Conservation (phyloP, 2,797 vertebrate genomes). For the Lemur catta region DNA sequence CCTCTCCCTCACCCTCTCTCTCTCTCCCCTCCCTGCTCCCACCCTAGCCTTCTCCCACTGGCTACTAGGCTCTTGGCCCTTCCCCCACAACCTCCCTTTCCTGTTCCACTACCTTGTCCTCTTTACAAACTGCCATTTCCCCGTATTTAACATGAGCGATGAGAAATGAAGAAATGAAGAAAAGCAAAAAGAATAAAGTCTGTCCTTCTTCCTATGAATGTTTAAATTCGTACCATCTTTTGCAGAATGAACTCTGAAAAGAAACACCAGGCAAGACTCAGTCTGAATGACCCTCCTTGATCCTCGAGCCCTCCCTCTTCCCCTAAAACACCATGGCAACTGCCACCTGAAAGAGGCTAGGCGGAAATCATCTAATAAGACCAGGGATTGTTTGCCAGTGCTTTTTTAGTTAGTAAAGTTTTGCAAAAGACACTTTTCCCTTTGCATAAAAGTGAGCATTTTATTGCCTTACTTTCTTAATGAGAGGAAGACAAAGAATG, state of each 20-base stretch:
- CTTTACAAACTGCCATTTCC: not conserved
- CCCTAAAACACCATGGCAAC: constrained; percentile 67
- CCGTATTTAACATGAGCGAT: constrained; percentile 10
- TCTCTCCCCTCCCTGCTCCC: not conserved
- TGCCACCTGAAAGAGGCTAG: constrained; percentile 62
- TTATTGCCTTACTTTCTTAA: not conserved
- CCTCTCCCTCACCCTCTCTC: too few relatives aligned
- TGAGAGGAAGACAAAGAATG: not conserved
- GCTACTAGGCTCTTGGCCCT: not conserved
- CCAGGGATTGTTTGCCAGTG: not conserved
- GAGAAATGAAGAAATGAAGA: constrained; percentile 4
- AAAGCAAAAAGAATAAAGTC: constrained; percentile 27
- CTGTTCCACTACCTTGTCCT: constrained; percentile 17
- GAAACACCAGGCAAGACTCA: constrained; percentile 37
- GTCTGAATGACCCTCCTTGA: constrained; percentile 56
- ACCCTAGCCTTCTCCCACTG: not conserved
- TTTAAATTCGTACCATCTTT: constrained; percentile 49
- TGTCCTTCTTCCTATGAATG: not conserved
- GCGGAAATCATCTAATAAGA: constrained; percentile 46
- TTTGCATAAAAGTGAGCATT: not conserved
- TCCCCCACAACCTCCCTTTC: constrained; percentile 56
- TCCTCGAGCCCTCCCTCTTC: constrained; percentile 54
- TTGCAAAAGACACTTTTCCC: not conserved
- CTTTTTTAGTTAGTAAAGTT: constrained; percentile 40
- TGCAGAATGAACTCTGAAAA: constrained; percentile 56